phyloP scores from a whole-genome alignment of 2,888 invertebrate species.

The Pimpla rufipes region DNA sequence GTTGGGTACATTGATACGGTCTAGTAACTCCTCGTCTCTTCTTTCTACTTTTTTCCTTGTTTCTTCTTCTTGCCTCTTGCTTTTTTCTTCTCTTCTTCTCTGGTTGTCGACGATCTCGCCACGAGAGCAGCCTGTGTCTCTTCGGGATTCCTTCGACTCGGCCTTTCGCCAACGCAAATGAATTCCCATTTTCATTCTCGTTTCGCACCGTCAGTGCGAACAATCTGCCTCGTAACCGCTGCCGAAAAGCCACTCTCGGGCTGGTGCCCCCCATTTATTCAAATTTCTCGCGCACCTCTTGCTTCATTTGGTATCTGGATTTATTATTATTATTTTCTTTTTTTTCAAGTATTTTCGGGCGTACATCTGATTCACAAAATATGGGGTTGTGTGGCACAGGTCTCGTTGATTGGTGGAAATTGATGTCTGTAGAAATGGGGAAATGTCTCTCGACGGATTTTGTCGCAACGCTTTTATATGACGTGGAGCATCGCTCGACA shows the following conservation, averaged over 20 bases:
- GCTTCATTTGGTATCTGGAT: conserved; percentile 21
- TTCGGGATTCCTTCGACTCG: conserved; percentile 8
- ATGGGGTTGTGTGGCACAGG: too few species aligned
- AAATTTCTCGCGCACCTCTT: conserved; percentile 5
- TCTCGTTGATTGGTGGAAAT: too few species aligned
- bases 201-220: conserved; percentile 2
- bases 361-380: too few species aligned
- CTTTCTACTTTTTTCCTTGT: not conserved
- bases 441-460: too few species aligned
- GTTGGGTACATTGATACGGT: conserved; percentile 40
- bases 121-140: not conserved
- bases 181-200: conserved; percentile 38
- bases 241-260: not conserved
- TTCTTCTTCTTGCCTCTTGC: not conserved
- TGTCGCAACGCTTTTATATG: too few species aligned
- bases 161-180: conserved; percentile 25
- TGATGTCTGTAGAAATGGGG: too few species aligned
- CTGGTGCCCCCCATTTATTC: conserved; percentile 33
- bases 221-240: conserved; percentile 18
- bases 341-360: not conserved
- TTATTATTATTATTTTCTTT: too few species aligned
- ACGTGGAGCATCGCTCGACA: too few species aligned
- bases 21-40: conserved; percentile 29
- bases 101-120: conserved; percentile 27
- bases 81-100: not conserved